Conservation (phyloP, 2,888 invertebrate species). For the Caenorhabditis doughertyi region DNA sequence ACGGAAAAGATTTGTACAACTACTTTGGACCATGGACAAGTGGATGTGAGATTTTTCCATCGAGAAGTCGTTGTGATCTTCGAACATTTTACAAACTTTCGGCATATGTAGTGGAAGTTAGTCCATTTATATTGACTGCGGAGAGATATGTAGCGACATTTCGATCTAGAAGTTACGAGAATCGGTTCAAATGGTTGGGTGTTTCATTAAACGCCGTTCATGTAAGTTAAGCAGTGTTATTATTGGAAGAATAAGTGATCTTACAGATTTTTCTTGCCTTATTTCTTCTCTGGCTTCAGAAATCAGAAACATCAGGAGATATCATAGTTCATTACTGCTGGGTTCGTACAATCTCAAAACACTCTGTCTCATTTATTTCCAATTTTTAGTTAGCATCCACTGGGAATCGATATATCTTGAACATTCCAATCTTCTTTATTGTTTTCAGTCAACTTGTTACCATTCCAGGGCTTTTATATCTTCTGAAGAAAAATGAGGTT, state of each 20-base stretch:
- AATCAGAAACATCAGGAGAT: not conserved
- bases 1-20: slow-evolving; percentile 45
- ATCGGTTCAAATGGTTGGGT: slow-evolving; percentile 38
- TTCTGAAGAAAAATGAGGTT: slow-evolving; percentile 49
- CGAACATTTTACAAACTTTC: slow-evolving; percentile 37
- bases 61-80: slow-evolving; percentile 39
- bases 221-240: not conserved
- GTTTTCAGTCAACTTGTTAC: slow-evolving; percentile 35
- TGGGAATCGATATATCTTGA: slow-evolving; percentile 15
- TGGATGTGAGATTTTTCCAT: slow-evolving; percentile 54
- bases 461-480: slow-evolving; percentile 28
- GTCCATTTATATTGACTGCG: slow-evolving; percentile 46
- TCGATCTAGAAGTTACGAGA: slow-evolving; percentile 31
- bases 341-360: not conserved
- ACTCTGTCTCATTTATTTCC: not conserved
- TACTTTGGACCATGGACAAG: slow-evolving; percentile 39
- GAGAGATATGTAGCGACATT: slow-evolving; percentile 54
- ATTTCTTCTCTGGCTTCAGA: slow-evolving; percentile 12
- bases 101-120: slow-evolving; percentile 36
- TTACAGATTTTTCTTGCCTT: slow-evolving; percentile 19
- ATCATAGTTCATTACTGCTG: slow-evolving; percentile 45
- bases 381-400: slow-evolving; percentile 31
- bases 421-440: slow-evolving; percentile 11
- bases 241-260: not conserved
- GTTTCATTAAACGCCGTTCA: slow-evolving; percentile 1